Evolutionary conservation across 2,888 invertebrate species (phyloP).

Genomic region (Arge pagana): DNA sequence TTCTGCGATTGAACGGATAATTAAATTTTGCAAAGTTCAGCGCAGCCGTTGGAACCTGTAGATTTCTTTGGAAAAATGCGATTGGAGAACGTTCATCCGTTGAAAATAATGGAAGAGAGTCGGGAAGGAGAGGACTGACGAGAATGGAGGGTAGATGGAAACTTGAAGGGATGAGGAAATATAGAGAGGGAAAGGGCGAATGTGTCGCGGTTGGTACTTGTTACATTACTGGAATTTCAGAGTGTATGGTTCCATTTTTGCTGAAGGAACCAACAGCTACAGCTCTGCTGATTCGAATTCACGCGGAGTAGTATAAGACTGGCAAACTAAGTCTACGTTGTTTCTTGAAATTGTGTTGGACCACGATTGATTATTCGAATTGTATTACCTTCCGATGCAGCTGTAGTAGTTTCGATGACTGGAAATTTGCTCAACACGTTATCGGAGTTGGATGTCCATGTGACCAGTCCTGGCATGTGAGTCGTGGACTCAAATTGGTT

Average conservation of each 20-base stretch:
- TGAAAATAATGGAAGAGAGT: too few species aligned
- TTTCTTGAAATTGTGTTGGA: conserved; percentile 16
- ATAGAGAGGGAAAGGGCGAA: conserved; percentile 32
- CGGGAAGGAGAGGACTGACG: too few species aligned
- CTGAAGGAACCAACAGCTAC: too few species aligned
- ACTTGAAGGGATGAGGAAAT: conserved; percentile 9
- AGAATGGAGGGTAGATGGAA: too few species aligned
- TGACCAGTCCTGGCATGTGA: conserved; percentile 56
- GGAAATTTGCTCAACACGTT: conserved; percentile 46
- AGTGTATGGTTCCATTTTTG: too few species aligned
- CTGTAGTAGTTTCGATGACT: conserved; percentile 36
- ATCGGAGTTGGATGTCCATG: conserved; percentile 60
- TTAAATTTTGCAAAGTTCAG: neutral
- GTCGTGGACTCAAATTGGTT: conserved; percentile 42
- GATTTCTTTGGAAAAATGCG: too few species aligned
- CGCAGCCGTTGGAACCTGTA: too few species aligned
- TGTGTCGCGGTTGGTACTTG: conserved; percentile 43
- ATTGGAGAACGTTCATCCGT: too few species aligned
- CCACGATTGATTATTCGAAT: too few species aligned
- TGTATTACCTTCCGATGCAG: conserved; percentile 42
- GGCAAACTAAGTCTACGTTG: conserved; percentile 28
- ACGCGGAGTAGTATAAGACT: conserved; percentile 26
- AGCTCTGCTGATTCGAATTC: conserved; percentile 37
- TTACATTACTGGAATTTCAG: too few species aligned
- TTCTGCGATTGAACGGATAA: too few species aligned